Percentiles rank a stretch among this genome's conserved stretches.
Conservation (phyloP, 2,888 invertebrate genomes). For the Eugnorisma glareosa region DNA sequence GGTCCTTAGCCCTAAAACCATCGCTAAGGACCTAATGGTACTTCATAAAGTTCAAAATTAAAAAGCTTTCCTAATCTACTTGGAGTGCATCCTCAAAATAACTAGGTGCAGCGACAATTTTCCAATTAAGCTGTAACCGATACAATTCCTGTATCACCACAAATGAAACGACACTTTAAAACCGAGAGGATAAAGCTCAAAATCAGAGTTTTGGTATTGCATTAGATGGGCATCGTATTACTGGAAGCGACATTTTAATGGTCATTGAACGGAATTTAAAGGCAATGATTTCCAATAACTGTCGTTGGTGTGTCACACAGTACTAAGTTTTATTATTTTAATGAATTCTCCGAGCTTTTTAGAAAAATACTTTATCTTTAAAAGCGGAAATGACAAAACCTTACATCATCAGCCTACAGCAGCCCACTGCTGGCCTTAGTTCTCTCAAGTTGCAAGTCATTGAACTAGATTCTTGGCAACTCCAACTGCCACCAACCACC, state of each 20-base stretch:
- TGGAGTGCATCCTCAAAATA: constrained; percentile 57
- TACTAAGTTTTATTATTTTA: background rate
- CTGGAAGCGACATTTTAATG: constrained; percentile 48
- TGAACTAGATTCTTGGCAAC: background rate
- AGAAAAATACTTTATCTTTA: too few species aligned
- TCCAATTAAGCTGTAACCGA: constrained; percentile 72
- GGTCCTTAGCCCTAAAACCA: background rate
- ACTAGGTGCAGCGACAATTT: constrained; percentile 70
- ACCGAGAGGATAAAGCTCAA: constrained; percentile 14
- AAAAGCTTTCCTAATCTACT: constrained; percentile 54
- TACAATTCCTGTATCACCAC: constrained; percentile 31
- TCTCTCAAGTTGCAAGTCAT: background rate
- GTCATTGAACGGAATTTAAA: constrained; percentile 19
- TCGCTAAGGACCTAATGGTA: constrained; percentile 1
- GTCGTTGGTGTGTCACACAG: constrained; percentile 17
- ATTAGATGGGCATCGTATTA: constrained; percentile 22
- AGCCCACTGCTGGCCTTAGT: background rate
- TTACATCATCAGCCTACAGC: background rate
- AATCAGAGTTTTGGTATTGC: constrained; percentile 14
- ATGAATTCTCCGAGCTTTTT: background rate
- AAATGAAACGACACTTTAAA: constrained; percentile 39
- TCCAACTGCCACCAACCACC: background rate
- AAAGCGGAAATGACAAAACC: background rate
- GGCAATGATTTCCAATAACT: constrained; percentile 33
- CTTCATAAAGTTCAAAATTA: constrained; percentile 24